Base-by-base conservation (phyloP, 2,888 invertebrate species). In the Piscicola geometra region DNA sequence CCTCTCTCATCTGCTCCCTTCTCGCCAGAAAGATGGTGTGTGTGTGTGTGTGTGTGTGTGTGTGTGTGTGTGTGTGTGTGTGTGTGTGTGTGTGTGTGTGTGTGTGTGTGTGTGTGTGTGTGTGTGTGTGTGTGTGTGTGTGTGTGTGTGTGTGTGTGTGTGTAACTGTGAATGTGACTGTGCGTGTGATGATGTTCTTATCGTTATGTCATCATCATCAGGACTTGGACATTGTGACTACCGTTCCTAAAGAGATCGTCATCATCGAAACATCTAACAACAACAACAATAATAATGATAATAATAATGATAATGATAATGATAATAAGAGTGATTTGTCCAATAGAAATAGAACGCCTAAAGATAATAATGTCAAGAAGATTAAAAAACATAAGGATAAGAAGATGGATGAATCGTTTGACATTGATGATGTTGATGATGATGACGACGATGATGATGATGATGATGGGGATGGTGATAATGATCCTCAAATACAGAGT, bases 201-300 rank as follows among this genome's bases (percentile, higher is more conserved):
- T n/a, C n/a, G 50, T 21, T 15, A 9, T 47, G 50, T 47, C 21
- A 15, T 47, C 21, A 21, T 47, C 21, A 21, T 25, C 60, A 56
- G 60, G 60, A 56, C n/a, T 5, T 56, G 5, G 60, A 25, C n/a
- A 56, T 78, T 33, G 75, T 76, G 33, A 74, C 75, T 1, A 66
- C 52, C 1, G 69, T 78, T 15, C 78, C 78, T 0, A 76, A 76
- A 25, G 76, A 77, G 47, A 76, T 78, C 36, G 75, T 78, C 21
- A 72, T 76, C 30, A 71, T 77, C 28, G 76, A 77, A n/a, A 25
- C 75, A 2, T 32, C 41, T 41, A 18, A 28, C 18, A 47, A 67
- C 21, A 68, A 35, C 18, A 25, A 18, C 21, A 66, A 74, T 32
- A 56, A 50, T 1, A 21, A 33, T n/a, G 9, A 36, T 25, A 74